These are phyloP conservation scores for Hemiprocne comata DNA, from an alignment of 2,113 vertebrate genomes.

Conservation along the genomic window DNA sequence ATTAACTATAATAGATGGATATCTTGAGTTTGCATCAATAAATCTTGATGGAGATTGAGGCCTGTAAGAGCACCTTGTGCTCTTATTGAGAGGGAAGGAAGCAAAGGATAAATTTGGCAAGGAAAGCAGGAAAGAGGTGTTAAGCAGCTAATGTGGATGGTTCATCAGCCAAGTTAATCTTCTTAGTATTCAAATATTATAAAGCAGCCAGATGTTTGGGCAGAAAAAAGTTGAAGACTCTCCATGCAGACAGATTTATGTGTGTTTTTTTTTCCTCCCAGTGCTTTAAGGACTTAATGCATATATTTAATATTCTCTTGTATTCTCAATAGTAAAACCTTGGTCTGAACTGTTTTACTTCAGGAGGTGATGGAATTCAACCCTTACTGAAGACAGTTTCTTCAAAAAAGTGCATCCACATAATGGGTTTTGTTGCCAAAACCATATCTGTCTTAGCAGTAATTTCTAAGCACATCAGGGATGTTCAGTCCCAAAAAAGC, in stretches of 20 bases:
- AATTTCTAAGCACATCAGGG: neutral
- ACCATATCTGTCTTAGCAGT: neutral
- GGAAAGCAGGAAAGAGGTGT: neutral
- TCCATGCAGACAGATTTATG: neutral
- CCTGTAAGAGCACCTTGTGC: neutral
- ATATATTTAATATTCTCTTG: neutral
- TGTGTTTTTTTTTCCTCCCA: neutral
- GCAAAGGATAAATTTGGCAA: neutral
- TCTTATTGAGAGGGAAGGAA: neutral
- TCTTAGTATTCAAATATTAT: slow-evolving; percentile 19
- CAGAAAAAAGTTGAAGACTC: neutral
- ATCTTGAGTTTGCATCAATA: neutral
- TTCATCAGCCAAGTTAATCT: slow-evolving; percentile 9
- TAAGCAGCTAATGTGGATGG: neutral
- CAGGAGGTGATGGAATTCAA: neutral
- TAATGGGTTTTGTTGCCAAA: neutral
- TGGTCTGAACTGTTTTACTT: neutral
- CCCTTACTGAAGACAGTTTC: neutral
- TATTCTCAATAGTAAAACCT: neutral
- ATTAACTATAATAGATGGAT: neutral
- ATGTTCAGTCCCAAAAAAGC: neutral
- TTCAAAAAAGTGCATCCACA: neutral
- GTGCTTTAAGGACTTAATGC: neutral
- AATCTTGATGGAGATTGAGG: neutral
- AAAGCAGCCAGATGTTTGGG: slow-evolving; percentile 18